Evolutionary conservation across 2,888 invertebrate genomes (phyloP).

Genomic region (Aphidoletes aphidimyza): DNA sequence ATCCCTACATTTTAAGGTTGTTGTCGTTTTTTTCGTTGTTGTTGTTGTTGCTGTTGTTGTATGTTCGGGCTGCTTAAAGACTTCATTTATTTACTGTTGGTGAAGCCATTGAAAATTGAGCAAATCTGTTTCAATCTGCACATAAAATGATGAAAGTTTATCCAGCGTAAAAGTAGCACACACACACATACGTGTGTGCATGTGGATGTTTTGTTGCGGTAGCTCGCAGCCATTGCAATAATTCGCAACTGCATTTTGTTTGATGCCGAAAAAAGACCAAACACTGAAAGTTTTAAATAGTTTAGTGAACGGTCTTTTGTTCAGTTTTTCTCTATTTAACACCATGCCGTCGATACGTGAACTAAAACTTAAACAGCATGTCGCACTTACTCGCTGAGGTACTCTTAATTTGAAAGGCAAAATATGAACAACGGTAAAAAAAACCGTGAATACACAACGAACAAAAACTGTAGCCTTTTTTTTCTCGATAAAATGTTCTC

Average conservation of each 20-base stretch:
- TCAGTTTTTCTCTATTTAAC: not conserved
- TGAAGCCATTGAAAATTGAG: slow-evolving; percentile 10
- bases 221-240: slow-evolving; percentile 2
- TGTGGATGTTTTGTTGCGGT: slow-evolving; percentile 11
- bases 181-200: too few species aligned
- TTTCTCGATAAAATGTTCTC: too few species aligned
- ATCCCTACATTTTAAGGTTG: not conserved
- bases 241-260: slow-evolving; percentile 28
- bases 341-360: slow-evolving; percentile 23
- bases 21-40: not conserved
- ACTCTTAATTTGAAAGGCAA: slow-evolving; percentile 39
- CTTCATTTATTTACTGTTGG: not conserved
- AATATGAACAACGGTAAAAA: slow-evolving; percentile 37
- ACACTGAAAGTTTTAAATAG: slow-evolving; percentile 38
- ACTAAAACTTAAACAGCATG: slow-evolving; percentile 41
- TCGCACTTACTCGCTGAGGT: slow-evolving; percentile 2
- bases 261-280: slow-evolving; percentile 21
- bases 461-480: slow-evolving; percentile 13
- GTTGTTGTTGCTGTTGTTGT: too few species aligned
- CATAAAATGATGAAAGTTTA: too few species aligned
- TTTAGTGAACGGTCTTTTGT: not conserved
- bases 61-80: too few species aligned
- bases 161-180: not conserved
- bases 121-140: not conserved
- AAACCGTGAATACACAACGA: not conserved